phyloP scores from a whole-genome alignment of 2,113 vertebrate genomes.

The Labeo catla region DNA sequence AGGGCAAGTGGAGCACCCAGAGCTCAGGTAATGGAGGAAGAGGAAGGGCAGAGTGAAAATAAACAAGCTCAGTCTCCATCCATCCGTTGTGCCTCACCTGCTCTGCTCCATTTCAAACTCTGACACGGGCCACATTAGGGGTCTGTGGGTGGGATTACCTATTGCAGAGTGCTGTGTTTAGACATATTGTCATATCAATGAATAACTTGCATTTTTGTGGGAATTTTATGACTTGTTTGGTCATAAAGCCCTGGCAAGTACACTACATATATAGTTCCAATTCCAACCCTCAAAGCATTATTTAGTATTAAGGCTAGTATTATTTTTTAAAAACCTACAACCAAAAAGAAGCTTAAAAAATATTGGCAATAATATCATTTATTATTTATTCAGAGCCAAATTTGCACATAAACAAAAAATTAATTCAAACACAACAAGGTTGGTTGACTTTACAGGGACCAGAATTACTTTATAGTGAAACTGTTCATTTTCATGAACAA shows the following conservation, averaged over 20 bases:
- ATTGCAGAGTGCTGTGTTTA: neutral
- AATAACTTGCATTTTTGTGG: constrained; percentile 8
- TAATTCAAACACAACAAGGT: too few relatives aligned
- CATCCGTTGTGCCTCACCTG: constrained; percentile 58
- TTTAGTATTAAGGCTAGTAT: neutral
- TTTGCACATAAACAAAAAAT: neutral
- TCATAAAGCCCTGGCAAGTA: neutral
- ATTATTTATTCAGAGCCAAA: neutral
- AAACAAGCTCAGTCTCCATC: constrained; percentile 71
- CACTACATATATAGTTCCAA: neutral
- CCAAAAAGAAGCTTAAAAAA: neutral
- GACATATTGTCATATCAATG: neutral
- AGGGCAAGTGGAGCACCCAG: constrained; percentile 44
- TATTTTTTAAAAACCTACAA: neutral
- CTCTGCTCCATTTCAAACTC: constrained; percentile 32
- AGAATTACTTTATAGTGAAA: too few relatives aligned
- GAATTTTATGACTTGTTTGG: neutral
- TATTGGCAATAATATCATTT: neutral
- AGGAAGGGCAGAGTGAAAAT: constrained; percentile 70
- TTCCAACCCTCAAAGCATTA: constrained; percentile 2
- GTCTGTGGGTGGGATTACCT: constrained; percentile 39
- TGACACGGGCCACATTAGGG: neutral
- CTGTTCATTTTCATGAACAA: too few relatives aligned
- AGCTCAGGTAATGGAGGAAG: constrained; percentile 56
- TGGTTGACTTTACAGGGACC: too few relatives aligned